Base-by-base conservation (phyloP, 2,797 vertebrate genomes). In the Anguilla anguilla region DNA sequence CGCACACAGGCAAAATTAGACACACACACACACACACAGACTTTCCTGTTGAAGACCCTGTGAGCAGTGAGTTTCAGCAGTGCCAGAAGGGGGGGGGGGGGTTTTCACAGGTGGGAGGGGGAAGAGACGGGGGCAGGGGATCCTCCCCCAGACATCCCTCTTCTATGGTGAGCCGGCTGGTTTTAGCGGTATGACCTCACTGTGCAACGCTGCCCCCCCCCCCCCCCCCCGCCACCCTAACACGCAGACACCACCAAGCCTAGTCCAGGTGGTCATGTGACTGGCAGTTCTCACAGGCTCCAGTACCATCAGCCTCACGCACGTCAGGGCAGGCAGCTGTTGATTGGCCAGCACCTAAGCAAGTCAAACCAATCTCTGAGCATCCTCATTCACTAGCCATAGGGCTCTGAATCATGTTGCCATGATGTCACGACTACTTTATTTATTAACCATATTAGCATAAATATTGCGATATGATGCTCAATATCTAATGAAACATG, bases 321-420 rank as follows among this genome's bases (percentile, higher is more conserved):
- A 57, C 49, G 94, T 92, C 94, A 91, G 92, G 92, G 92, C 92
- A 43, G 91, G 92, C 91, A 92, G 90, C 77, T 87, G 86, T 10
- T 35, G 91, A 92, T 90, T 91, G 93, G 92, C 92, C 94, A 92
- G 74, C 91, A 90, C 91, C 92, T 93, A 95, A 85, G 95, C 91
- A 90, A 90, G 91, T 88, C 92, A 72, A 94, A 94, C 94, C 94
- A 93, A 91, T 92, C 92, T 91, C 90, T 90, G 92, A 94, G 92
- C 93, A 92, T 94, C 92, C 93, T 93, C 94, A 92, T 92, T 93
- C 90, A 88, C 83, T 46, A 6, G 74, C 11, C 74, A 79, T 9
- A 72, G 28, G 69, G 28, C 69, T 22, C 35, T 19, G 17, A 25
- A 25, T 64, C 19, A 59, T 59, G 19, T 19, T 15, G 19, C 57